Evolutionary conservation across 2,113 vertebrate species (phyloP).

Genomic region (Tichodroma muraria): DNA sequence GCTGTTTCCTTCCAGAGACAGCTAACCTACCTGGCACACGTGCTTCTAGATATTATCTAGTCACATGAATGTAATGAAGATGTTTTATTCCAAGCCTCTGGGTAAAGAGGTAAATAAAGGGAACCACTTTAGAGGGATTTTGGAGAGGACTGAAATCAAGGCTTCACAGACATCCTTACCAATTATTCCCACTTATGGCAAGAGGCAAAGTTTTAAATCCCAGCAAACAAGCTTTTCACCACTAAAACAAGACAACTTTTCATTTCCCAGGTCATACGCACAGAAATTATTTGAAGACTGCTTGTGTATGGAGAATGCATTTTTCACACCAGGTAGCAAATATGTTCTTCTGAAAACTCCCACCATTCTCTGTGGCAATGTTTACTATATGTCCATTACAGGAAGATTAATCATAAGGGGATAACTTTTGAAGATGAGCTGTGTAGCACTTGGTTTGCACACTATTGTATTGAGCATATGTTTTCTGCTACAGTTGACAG

Average conservation of each 20-base stretch:
- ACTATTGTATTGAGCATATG: background rate
- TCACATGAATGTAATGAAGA: background rate
- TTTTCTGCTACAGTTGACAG: slow-evolving; percentile 2
- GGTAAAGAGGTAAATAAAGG: background rate
- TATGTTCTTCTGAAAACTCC: background rate
- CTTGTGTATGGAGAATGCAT: background rate
- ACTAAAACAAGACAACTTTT: background rate
- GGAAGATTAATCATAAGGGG: background rate
- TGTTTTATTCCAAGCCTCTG: background rate
- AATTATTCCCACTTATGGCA: background rate
- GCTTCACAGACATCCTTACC: background rate
- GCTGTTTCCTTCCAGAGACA: background rate
- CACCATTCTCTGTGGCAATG: background rate
- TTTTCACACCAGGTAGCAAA: background rate
- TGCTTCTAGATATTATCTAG: background rate
- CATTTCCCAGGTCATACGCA: background rate
- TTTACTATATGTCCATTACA: background rate
- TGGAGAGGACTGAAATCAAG: background rate
- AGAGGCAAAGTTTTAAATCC: background rate
- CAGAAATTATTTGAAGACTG: background rate
- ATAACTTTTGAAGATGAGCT: background rate
- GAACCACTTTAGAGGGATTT: background rate
- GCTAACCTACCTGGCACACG: background rate
- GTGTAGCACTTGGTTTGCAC: background rate
- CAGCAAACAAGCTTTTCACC: background rate